Evolutionary conservation across 2,888 invertebrate species (phyloP).

Genomic region (Dryobotodes eremita): DNA sequence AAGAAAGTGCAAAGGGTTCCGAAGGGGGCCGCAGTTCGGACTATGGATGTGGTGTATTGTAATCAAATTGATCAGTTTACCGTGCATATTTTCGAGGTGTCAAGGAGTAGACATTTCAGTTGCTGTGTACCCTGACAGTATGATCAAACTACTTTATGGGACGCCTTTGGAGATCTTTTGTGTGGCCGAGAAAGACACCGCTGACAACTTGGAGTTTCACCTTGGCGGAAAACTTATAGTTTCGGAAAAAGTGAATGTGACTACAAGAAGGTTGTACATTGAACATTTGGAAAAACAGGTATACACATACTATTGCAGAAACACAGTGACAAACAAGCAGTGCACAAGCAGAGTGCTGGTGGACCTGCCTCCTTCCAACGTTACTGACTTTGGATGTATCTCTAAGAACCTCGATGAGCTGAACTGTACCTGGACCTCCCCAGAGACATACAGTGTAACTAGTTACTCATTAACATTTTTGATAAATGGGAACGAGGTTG

Average conservation of each 20-base stretch:
- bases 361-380: constrained; percentile 91
- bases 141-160: constrained; percentile 91
- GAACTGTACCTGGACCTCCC: constrained; percentile 94
- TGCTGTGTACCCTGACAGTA: constrained; percentile 89
- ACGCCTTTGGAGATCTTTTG: constrained; percentile 92
- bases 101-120: constrained; percentile 78
- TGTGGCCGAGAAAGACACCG: constrained; percentile 86
- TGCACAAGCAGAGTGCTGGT: constrained; percentile 81
- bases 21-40: constrained; percentile 78
- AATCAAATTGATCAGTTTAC: constrained; percentile 81
- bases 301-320: constrained; percentile 90
- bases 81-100: constrained; percentile 82
- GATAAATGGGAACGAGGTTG: constrained; percentile 72
- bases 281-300: constrained; percentile 89
- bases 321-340: constrained; percentile 75
- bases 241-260: constrained; percentile 91
- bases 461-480: constrained; percentile 78
- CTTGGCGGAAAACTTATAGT: constrained; percentile 67
- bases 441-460: constrained; percentile 82
- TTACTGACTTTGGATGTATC: constrained; percentile 93
- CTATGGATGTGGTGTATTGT: constrained; percentile 84
- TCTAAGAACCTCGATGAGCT: constrained; percentile 94
- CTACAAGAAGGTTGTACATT: constrained; percentile 91
- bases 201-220: constrained; percentile 86
- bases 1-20: constrained; percentile 79